phyloP scores from a whole-genome alignment of 1,140 invertebrate species.

The Pseudomyrmex cubaensis region DNA sequence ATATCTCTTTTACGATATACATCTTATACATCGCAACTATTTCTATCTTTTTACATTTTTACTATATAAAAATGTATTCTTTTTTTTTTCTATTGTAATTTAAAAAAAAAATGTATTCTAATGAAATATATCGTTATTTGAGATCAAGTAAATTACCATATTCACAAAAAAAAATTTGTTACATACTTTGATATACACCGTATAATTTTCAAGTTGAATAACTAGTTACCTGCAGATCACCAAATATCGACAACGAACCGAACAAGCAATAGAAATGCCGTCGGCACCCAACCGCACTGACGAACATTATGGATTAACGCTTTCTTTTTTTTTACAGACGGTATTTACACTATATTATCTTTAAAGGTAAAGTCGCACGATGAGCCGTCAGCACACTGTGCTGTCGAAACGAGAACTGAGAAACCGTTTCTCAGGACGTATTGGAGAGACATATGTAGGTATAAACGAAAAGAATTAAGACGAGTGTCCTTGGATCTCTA shows the following conservation, averaged over 20 bases:
- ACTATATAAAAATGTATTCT: too few relatives aligned
- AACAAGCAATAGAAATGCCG: background rate
- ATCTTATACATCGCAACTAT: too few relatives aligned
- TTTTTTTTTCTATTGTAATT: too few relatives aligned
- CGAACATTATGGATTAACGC: background rate
- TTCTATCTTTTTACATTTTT: too few relatives aligned
- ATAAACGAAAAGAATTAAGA: slow-evolving; percentile 67
- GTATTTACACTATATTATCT: slow-evolving; percentile 3
- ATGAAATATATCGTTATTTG: too few relatives aligned
- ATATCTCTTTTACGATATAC: too few relatives aligned
- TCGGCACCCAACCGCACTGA: background rate
- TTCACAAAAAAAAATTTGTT: background rate
- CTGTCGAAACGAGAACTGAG: slow-evolving; percentile 76
- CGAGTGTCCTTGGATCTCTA: slow-evolving; percentile 80
- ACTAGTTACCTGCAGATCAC: slow-evolving; percentile 2
- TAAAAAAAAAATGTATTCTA: too few relatives aligned
- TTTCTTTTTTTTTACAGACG: background rate
- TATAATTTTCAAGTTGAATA: background rate
- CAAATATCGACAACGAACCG: background rate
- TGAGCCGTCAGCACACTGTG: slow-evolving; percentile 55
- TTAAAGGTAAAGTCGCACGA: background rate
- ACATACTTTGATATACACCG: background rate
- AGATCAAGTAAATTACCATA: too few relatives aligned
- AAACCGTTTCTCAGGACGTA: slow-evolving; percentile 31
- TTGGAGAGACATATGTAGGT: slow-evolving; percentile 31